A percentile compares a stretch with the other conserved stretches of the same genome.
These are phyloP conservation scores for Meloidogyne exigua DNA, from an alignment of 1,140 invertebrate genomes.

Conservation along the genomic window DNA sequence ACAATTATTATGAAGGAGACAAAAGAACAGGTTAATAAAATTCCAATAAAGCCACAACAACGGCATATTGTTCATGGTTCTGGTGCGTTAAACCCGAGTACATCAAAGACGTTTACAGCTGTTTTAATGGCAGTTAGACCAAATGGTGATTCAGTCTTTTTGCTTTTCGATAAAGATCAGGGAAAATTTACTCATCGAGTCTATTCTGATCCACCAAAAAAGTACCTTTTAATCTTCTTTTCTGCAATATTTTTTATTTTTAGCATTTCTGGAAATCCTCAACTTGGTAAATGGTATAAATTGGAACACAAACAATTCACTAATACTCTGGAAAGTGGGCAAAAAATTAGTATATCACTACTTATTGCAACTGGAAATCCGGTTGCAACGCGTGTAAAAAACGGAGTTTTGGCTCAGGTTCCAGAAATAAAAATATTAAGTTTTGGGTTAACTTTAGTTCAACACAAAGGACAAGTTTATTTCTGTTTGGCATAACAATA, in stretches of 20 bases:
- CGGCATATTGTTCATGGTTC: neutral
- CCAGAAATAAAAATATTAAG: neutral
- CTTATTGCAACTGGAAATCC: neutral
- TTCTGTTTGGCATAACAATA: neutral
- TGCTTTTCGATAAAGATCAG: neutral
- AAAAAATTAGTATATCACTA: neutral
- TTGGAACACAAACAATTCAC: neutral
- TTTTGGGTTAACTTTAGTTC: neutral
- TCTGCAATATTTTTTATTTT: neutral
- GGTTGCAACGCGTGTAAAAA: neutral
- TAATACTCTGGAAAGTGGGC: neutral
- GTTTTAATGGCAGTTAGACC: neutral
- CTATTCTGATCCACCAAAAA: neutral
- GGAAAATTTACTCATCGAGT: neutral
- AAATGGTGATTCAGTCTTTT: neutral
- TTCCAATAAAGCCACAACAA: neutral
- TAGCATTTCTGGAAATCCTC: neutral
- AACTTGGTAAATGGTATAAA: conserved; percentile 1
- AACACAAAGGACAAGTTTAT: neutral
- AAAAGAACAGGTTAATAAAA: conserved; percentile 2
- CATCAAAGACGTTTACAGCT: neutral
- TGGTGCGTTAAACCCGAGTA: neutral
- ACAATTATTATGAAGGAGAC: neutral
- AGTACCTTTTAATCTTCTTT: neutral
- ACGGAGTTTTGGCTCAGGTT: neutral